A percentile compares a stretch with the other conserved stretches of the same genome.
Evolutionary conservation across 2,888 invertebrate species (phyloP).

Genomic region (Volucella bombylans): DNA sequence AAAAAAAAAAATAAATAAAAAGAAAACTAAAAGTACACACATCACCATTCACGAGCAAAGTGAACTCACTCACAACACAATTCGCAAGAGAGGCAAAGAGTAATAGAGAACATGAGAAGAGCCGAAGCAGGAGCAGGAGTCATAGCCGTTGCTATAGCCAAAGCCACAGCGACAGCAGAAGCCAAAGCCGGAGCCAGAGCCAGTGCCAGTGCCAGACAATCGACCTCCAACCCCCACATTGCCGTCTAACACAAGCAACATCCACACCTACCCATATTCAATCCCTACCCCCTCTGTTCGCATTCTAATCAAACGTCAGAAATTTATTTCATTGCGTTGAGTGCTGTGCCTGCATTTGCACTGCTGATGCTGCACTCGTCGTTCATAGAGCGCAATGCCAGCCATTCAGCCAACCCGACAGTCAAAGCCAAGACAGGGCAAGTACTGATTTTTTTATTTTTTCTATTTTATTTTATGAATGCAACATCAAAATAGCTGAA

Average conservation of each 20-base stretch:
- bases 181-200: neutral
- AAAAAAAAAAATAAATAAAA: constrained; percentile 41
- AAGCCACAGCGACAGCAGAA: too few relatives aligned
- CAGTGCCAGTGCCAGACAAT: constrained; percentile 55
- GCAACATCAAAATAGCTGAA: constrained; percentile 64
- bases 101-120: constrained; percentile 66
- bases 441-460: constrained; percentile 20
- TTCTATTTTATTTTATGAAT: constrained; percentile 51
- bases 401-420: constrained; percentile 10
- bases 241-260: constrained; percentile 36
- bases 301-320: constrained; percentile 73
- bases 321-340: constrained; percentile 56
- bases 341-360: neutral
- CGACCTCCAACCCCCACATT: constrained; percentile 72
- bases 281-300: constrained; percentile 52
- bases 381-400: constrained; percentile 27
- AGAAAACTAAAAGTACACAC: constrained; percentile 60
- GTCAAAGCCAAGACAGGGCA: neutral
- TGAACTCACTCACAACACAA: constrained; percentile 34
- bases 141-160: too few relatives aligned
- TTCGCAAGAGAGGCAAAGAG: constrained; percentile 67
- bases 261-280: constrained; percentile 22
- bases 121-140: neutral
- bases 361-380: constrained; percentile 38
- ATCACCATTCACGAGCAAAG: constrained; percentile 10